Base-by-base conservation (phyloP, 2,797 vertebrate species). In the Anguilla megastoma region DNA sequence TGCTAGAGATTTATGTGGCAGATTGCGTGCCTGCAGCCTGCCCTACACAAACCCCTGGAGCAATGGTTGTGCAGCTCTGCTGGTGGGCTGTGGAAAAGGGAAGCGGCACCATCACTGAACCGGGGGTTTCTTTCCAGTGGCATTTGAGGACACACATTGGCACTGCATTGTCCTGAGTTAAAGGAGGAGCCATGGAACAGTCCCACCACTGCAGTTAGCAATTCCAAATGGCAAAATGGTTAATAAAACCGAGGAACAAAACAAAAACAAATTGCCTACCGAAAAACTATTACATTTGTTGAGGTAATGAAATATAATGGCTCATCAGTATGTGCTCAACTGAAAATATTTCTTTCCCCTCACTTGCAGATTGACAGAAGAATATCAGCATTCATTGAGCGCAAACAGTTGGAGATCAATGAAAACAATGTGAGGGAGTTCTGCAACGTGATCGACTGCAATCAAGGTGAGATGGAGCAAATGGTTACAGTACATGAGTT, bases 401-500 rank as follows among this genome's bases (percentile, higher is more conserved):
- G 95, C 94, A 96, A 97, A 90, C 96, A 97, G 95, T 95, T 96
- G 80, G 96, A 97, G 94, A 97, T 96, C 95, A 97, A 97, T 95
- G 96, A 96, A 96, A 97, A 97, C 93, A 97, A 97, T 90, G 95
- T 97, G 95, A 95, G 96, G 90, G 96, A 97, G 93, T 97, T 97
- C 95, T 97, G 96, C 94, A 97, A 97, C 93, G 96, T 97, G 95
- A 97, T 97, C 95, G 96, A 97, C 94, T 97, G 96, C 96, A 97
- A 97, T 96, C 96, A 96, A 96, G 96, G 96, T 96, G 96, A 96
- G 87, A 58, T 14, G 33, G 33, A 8, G 30, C 0, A 33, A 66
- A 66, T 66, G 63, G n/a, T 66, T 66, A 7, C 21, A 24, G 60
- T 63, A 5, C 7, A 63, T 24, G 21, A n/a, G 24, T 56, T 56